phyloP scores from a whole-genome alignment of 2,113 vertebrate genomes.

The Phodopus roborovskii region DNA sequence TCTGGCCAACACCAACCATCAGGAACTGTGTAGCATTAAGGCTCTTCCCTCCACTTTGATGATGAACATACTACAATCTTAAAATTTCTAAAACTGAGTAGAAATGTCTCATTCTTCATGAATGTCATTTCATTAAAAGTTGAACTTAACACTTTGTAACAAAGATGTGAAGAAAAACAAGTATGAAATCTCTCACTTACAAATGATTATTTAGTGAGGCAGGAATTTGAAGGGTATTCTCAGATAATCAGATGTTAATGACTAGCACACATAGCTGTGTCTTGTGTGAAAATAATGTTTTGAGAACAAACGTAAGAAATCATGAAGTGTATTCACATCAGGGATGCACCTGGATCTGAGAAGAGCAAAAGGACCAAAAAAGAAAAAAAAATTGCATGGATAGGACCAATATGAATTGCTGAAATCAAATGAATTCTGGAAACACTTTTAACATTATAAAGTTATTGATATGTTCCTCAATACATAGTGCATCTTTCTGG shows the following conservation, averaged over 20 bases:
- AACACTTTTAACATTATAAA: conserved; percentile 22
- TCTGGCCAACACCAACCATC: background rate
- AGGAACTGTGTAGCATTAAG: background rate
- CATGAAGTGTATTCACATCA: background rate
- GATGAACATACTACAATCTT: conserved; percentile 10
- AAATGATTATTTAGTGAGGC: conserved; percentile 33
- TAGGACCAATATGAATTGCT: background rate
- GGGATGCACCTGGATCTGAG: background rate
- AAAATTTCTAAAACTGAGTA: conserved; percentile 46
- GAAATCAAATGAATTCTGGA: conserved; percentile 58
- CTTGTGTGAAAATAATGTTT: conserved; percentile 53
- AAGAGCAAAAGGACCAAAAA: conserved; percentile 18
- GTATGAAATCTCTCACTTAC: conserved; percentile 52
- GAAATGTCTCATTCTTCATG: conserved; percentile 52
- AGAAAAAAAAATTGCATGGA: background rate
- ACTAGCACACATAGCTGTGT: background rate
- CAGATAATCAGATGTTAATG: conserved; percentile 19
- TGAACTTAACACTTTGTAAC: conserved; percentile 41
- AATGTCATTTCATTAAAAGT: conserved; percentile 47
- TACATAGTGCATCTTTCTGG: background rate
- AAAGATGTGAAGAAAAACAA: conserved; percentile 50
- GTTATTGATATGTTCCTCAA: background rate
- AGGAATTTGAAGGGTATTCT: conserved; percentile 29
- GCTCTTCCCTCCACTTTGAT: background rate
- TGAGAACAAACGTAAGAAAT: conserved; percentile 32